Evolutionary conservation across 2,888 invertebrate species (phyloP).

Genomic region (Aleiodes alternator): DNA sequence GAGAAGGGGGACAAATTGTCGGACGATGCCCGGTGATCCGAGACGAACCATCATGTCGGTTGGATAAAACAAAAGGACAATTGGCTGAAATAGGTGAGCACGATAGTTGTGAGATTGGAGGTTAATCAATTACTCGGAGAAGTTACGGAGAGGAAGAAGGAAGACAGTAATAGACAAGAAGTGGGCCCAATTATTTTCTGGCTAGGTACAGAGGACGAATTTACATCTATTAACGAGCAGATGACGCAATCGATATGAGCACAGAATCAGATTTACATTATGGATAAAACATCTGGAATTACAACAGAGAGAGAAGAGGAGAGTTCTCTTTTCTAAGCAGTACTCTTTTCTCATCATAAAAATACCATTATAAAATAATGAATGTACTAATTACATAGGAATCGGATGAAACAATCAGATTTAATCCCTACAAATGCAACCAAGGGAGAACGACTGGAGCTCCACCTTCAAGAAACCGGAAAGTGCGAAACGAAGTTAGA

Average conservation of each 20-base stretch:
- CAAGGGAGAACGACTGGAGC: slow-evolving; percentile 23
- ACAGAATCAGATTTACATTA: too few species aligned
- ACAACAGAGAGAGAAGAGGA: not conserved
- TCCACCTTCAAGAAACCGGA: slow-evolving; percentile 40
- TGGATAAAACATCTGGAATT: too few species aligned
- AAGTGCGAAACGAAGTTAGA: slow-evolving; percentile 25
- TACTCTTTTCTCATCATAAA: not conserved
- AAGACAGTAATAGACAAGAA: not conserved
- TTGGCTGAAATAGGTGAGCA: not conserved
- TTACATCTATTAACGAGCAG: slow-evolving; percentile 1
- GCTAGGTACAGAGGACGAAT: not conserved
- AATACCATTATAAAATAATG: not conserved
- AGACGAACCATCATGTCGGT: slow-evolving; percentile 16
- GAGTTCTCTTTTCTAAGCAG: not conserved
- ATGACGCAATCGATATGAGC: not conserved
- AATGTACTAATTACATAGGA: not conserved
- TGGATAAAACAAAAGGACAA: slow-evolving; percentile 32
- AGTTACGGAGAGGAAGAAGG: slow-evolving; percentile 3
- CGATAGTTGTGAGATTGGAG: slow-evolving; percentile 24
- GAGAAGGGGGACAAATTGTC: slow-evolving; percentile 30
- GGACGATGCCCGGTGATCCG: slow-evolving; percentile 31
- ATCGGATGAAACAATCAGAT: slow-evolving; percentile 24
- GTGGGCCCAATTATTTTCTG: too few species aligned
- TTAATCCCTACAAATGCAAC: not conserved
- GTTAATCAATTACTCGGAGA: slow-evolving; percentile 31